phyloP scores from a whole-genome alignment of 2,113 vertebrate species.

The Nesoenas mayeri region DNA sequence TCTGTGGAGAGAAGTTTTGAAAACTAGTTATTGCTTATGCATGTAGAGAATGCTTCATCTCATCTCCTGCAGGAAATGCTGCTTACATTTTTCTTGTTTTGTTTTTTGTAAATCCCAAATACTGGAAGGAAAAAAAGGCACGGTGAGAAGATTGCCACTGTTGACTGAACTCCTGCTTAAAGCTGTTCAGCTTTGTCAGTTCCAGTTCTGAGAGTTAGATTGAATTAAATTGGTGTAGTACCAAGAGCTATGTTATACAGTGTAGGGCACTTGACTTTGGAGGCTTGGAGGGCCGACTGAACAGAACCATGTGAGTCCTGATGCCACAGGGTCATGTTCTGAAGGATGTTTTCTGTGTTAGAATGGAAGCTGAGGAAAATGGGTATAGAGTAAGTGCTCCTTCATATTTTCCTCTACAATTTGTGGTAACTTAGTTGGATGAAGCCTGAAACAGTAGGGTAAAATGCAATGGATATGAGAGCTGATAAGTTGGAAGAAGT shows the following conservation, averaged over 20 bases:
- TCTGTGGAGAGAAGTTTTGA: neutral
- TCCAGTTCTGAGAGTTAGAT: neutral
- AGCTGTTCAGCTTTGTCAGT: neutral
- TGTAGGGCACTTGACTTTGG: neutral
- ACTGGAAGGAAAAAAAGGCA: neutral
- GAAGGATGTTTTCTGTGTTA: neutral
- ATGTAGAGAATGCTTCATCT: neutral
- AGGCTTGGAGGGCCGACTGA: neutral
- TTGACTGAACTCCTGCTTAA: neutral
- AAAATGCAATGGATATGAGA: neutral
- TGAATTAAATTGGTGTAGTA: neutral
- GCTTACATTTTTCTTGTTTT: neutral
- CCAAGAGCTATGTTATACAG: neutral
- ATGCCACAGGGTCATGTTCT: neutral
- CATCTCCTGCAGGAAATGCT: neutral
- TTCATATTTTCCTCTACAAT: neutral
- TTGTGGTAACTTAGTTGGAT: neutral
- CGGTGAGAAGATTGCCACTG: rapidly evolving
- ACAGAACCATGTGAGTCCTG: neutral
- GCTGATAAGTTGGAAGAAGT: neutral
- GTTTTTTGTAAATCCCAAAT: neutral
- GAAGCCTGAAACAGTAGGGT: neutral
- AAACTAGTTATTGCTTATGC: neutral
- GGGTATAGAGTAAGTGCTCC: neutral
- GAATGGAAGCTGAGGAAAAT: neutral